These are phyloP conservation scores for Ceratosolen solmsi DNA, from an alignment of 1,140 invertebrate species.

Conservation along the genomic window DNA sequence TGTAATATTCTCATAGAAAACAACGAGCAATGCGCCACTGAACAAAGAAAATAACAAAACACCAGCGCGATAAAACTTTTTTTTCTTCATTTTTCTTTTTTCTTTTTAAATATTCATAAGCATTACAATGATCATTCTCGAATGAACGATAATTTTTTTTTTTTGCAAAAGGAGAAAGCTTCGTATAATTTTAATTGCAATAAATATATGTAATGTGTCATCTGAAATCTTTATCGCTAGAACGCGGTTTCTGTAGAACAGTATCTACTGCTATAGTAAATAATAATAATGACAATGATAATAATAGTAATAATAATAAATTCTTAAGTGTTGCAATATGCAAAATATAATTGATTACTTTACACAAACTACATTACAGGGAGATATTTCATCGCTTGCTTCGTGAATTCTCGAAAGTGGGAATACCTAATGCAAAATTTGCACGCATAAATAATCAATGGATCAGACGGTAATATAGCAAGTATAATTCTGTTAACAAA, in stretches of 20 bases:
- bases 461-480: slow-evolving; percentile 46
- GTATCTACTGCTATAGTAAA: slow-evolving; percentile 32
- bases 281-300: neutral
- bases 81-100: too few relatives aligned
- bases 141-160: too few relatives aligned
- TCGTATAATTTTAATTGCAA: slow-evolving; percentile 22
- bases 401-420: slow-evolving; percentile 4
- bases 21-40: slow-evolving; percentile 46
- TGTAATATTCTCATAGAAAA: slow-evolving; percentile 45
- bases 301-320: slow-evolving; percentile 18
- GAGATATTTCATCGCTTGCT: slow-evolving; percentile 16
- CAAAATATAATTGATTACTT: slow-evolving; percentile 47
- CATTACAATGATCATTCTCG: neutral
- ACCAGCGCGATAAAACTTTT: slow-evolving; percentile 5
- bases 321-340: slow-evolving; percentile 50
- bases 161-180: too few relatives aligned
- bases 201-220: slow-evolving; percentile 36
- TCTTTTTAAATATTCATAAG: too few relatives aligned
- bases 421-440: slow-evolving; percentile 30
- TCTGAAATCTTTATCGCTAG: slow-evolving; percentile 38
- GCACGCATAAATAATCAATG: slow-evolving; percentile 23
- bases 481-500: slow-evolving; percentile 44
- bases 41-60: slow-evolving; percentile 22
- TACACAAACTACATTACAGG: slow-evolving; percentile 50
- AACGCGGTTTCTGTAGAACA: slow-evolving; percentile 40